Evolutionary conservation across 2,797 vertebrate species (phyloP).

Genomic region (Thaleichthys pacificus): DNA sequence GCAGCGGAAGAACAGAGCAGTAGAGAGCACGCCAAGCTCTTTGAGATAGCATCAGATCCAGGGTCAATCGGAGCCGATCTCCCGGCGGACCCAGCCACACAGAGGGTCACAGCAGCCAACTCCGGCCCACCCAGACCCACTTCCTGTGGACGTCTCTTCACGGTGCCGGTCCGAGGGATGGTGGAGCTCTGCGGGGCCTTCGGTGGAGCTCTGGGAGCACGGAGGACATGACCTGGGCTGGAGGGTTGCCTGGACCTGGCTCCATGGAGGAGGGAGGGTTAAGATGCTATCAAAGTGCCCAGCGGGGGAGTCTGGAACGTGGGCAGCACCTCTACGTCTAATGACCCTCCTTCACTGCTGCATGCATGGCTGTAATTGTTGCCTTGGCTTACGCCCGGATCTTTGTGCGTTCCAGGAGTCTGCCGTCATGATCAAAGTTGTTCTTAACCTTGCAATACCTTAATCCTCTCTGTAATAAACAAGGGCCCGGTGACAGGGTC

Average conservation of each 20-base stretch:
- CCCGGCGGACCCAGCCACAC: constrained; percentile 44
- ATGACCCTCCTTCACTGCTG: constrained; percentile 52
- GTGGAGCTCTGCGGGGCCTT: constrained; percentile 3
- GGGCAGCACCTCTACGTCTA: constrained; percentile 50
- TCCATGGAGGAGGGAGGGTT: constrained; percentile 32
- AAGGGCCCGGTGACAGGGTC: constrained; percentile 47
- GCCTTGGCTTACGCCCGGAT: constrained; percentile 58
- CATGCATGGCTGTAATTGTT: constrained; percentile 61
- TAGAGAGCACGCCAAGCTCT: constrained; percentile 29
- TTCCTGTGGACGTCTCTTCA: constrained; percentile 65
- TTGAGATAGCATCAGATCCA: constrained; percentile 62
- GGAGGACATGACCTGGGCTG: constrained; percentile 23
- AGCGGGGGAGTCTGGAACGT: constrained; percentile 43
- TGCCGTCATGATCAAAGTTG: constrained; percentile 68
- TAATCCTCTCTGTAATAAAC: constrained; percentile 66
- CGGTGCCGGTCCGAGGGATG: constrained; percentile 22
- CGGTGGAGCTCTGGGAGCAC: constrained; percentile 21
- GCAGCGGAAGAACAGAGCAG: background rate
- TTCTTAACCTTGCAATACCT: constrained; percentile 61
- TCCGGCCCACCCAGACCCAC: constrained; percentile 62
- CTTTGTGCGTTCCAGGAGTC: constrained; percentile 51
- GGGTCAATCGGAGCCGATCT: constrained; percentile 54
- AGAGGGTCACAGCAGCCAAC: constrained; percentile 37
- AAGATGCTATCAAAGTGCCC: constrained; percentile 65
- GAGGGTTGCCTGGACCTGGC: constrained; percentile 33